These are phyloP conservation scores for Otus sunia DNA, from an alignment of 2,113 vertebrate genomes.

Conservation along the genomic window DNA sequence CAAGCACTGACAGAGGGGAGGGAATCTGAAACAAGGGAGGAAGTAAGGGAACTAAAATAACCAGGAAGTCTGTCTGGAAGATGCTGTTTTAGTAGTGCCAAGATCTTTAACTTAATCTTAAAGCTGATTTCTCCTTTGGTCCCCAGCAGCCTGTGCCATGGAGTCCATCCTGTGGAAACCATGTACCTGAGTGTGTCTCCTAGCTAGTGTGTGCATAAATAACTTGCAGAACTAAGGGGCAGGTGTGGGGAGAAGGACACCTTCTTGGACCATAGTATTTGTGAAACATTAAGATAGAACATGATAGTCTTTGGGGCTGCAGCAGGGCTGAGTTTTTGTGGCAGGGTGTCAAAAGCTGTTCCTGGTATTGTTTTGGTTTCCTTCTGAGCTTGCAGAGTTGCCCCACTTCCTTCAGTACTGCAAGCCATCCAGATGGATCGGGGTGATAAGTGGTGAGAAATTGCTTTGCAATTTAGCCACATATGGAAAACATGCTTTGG, in stretches of 20 bases:
- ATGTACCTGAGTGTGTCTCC: not conserved
- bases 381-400: not conserved
- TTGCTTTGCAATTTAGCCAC: not conserved
- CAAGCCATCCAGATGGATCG: not conserved
- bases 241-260: not conserved
- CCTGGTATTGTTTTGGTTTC: conserved; percentile 23
- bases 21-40: not conserved
- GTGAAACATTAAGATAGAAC: not conserved
- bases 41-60: not conserved
- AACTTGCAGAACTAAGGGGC: not conserved
- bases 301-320: not conserved
- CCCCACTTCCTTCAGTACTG: not conserved
- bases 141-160: not conserved
- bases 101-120: not conserved
- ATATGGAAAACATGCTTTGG: conserved; percentile 20
- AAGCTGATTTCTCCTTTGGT: not conserved
- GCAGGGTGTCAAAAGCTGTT: not conserved
- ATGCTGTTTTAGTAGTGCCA: not conserved
- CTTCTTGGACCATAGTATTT: not conserved
- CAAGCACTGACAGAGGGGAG: not conserved
- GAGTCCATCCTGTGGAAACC: not conserved
- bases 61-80: not conserved
- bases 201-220: not conserved
- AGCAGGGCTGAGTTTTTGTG: not conserved
- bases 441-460: not conserved